Evolutionary conservation across 1,140 invertebrate species (phyloP), one percentile per base, ranked within the genome.

Genomic region (Stenopsyche tienmushanensis): DNA sequence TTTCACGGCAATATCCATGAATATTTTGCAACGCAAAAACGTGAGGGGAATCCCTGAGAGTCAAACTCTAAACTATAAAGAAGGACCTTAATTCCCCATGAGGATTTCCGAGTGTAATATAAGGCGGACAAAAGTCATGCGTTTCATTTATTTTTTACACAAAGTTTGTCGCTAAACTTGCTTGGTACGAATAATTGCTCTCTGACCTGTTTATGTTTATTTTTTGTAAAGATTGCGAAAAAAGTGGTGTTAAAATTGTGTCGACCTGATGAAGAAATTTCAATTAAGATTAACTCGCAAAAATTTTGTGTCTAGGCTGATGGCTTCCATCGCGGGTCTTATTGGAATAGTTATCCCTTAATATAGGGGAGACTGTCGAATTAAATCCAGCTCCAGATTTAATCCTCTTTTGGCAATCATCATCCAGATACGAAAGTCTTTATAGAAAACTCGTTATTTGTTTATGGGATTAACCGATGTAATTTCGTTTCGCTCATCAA

Each of bases 1-100:
- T 58, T 58, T 39, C n/a, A 29, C 34, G 1, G 26, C 21, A 26
- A 20, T 13, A 42, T 9, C 26, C 15, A 17, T 29, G 41, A 44
- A 60, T 60, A 23, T 60, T 60, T 60, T 49, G n/a, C 41, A 29
- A 44, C 44, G 26, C 24, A 45, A 42, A 24, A 53, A 65, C 58
- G 47, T 65, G 55, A 50, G 54, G 20, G 23, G 58, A 65, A 58
- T 53, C 18, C 34, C 15, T 44, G 25, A 29, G 18, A 64, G 62
- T 39, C 34, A 42, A 47, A 47, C 44, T 53, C 57, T 65, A 57
- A 58, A 65, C 59, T 59, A 66, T 57, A 60, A 60, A 45, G 24
- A 21, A 47, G 42, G 42, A 24, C 23, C 50, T 34, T 66, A 62
- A 66, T 66, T 66, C 65, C 65, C 65, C 64, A 49, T 25, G 55